These are phyloP conservation scores for Malthinus seriepunctatus DNA, from an alignment of 2,888 invertebrate genomes.

Conservation along the genomic window DNA sequence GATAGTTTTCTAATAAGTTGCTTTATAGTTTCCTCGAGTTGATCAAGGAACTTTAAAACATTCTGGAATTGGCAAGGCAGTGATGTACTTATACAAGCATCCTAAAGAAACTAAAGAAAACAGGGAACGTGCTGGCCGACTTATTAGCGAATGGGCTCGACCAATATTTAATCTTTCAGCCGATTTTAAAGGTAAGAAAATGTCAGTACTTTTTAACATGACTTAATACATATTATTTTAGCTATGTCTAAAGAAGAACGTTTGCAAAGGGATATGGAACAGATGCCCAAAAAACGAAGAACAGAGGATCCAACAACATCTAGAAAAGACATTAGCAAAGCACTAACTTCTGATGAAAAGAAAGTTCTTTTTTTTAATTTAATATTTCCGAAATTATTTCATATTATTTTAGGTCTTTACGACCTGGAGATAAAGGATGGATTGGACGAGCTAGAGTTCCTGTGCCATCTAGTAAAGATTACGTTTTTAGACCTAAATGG, in stretches of 20 bases:
- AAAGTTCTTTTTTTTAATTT: constrained; percentile 41
- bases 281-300: constrained; percentile 67
- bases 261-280: constrained; percentile 88
- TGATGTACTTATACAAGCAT: constrained; percentile 99
- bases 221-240: constrained; percentile 38
- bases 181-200: constrained; percentile 74
- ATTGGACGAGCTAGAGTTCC: constrained; percentile 94
- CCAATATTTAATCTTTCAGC: constrained; percentile 96
- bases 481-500: constrained; percentile 92
- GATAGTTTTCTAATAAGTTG: constrained; percentile 12
- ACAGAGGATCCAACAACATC: constrained; percentile 57
- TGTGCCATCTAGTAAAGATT: constrained; percentile 93
- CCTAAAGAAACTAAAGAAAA: constrained; percentile 95
- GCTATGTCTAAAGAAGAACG: constrained; percentile 93
- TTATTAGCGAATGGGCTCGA: constrained; percentile 97
- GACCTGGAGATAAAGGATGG: constrained; percentile 97
- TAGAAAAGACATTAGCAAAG: constrained; percentile 66
- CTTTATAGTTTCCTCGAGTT: constrained; percentile 79
- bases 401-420: constrained; percentile 61
- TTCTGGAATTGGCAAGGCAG: constrained; percentile 97
- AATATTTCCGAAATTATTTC: neutral
- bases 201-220: too few species aligned
- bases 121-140: constrained; percentile 84
- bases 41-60: constrained; percentile 90
- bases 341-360: constrained; percentile 64